Percentiles rank a stretch among this genome's conserved stretches.
phyloP scores from a whole-genome alignment of 1,140 invertebrate genomes.

The Helicoverpa armigera region DNA sequence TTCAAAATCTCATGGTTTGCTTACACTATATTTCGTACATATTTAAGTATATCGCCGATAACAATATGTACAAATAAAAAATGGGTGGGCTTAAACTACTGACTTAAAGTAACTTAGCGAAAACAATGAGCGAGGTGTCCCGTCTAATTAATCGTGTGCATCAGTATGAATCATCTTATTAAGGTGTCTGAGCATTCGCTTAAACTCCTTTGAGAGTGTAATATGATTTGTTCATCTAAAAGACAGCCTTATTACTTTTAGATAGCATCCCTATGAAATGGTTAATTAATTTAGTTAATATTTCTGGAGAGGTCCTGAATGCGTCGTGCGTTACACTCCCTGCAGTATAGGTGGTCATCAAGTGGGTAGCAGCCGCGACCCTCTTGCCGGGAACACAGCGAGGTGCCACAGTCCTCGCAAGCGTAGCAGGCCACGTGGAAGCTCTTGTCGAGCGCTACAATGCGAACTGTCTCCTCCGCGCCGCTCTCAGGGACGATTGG shows the following conservation, averaged over 20 bases:
- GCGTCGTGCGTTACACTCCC: slow-evolving; percentile 97
- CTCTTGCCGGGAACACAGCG: slow-evolving; percentile 97
- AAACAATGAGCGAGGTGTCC: slow-evolving; percentile 23
- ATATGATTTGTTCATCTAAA: too few species aligned
- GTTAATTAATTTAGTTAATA: slow-evolving; percentile 86
- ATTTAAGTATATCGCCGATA: slow-evolving; percentile 39
- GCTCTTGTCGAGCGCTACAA: slow-evolving; percentile 98
- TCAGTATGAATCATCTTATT: background rate
- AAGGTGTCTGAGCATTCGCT: too few species aligned
- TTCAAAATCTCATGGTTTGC: slow-evolving; percentile 34
- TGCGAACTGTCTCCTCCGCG: slow-evolving; percentile 97
- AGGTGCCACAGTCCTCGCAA: slow-evolving; percentile 98
- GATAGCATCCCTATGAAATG: background rate
- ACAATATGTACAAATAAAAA: slow-evolving; percentile 32
- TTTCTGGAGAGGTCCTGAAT: slow-evolving; percentile 94
- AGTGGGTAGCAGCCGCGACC: slow-evolving; percentile 98
- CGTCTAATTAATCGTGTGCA: slow-evolving; percentile 1
- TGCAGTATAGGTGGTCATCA: slow-evolving; percentile 98
- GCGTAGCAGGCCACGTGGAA: slow-evolving; percentile 99
- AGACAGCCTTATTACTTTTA: too few species aligned
- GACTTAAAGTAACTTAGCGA: background rate
- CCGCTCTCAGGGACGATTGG: slow-evolving; percentile 98
- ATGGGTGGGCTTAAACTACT: background rate
- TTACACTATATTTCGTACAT: slow-evolving; percentile 25
- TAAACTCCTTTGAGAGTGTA: too few species aligned